phyloP scores from a whole-genome alignment of 2,888 invertebrate genomes.

The Apotomis betuletana region DNA sequence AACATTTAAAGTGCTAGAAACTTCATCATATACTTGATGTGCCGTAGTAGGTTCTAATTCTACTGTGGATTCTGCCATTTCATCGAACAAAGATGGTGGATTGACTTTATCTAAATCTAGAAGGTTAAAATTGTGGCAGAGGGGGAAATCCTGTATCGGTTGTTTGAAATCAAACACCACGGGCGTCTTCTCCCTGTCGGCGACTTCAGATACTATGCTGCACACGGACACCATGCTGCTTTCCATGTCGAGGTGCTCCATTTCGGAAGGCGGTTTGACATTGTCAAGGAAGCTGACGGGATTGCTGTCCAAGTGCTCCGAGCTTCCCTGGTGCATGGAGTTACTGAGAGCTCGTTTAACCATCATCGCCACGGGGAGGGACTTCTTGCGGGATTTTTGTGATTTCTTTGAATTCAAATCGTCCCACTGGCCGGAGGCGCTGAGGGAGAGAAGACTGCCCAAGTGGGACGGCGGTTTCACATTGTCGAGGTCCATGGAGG shows the following conservation, averaged over 20 bases:
- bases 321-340: conserved; percentile 78
- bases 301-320: conserved; percentile 86
- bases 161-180: conserved; percentile 84
- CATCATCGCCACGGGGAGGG: conserved; percentile 87
- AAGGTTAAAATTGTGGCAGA: conserved; percentile 69
- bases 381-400: conserved; percentile 85
- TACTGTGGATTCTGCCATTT: conserved; percentile 85
- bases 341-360: conserved; percentile 88
- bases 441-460: conserved; percentile 85
- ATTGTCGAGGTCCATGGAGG: conserved; percentile 88
- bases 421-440: conserved; percentile 80
- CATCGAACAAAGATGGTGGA: conserved; percentile 88
- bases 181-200: conserved; percentile 77
- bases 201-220: conserved; percentile 91
- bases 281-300: conserved; percentile 88
- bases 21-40: conserved; percentile 85
- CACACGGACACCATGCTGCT: conserved; percentile 93
- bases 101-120: conserved; percentile 87
- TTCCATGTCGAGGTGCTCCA: conserved; percentile 91
- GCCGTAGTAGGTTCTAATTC: conserved; percentile 78
- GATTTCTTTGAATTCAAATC: conserved; percentile 67
- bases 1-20: conserved; percentile 82
- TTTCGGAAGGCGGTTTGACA: conserved; percentile 92
- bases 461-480: conserved; percentile 91
- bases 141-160: conserved; percentile 79